Base-by-base conservation (phyloP, 2,113 vertebrate species). In the Dipodomys spectabilis region DNA sequence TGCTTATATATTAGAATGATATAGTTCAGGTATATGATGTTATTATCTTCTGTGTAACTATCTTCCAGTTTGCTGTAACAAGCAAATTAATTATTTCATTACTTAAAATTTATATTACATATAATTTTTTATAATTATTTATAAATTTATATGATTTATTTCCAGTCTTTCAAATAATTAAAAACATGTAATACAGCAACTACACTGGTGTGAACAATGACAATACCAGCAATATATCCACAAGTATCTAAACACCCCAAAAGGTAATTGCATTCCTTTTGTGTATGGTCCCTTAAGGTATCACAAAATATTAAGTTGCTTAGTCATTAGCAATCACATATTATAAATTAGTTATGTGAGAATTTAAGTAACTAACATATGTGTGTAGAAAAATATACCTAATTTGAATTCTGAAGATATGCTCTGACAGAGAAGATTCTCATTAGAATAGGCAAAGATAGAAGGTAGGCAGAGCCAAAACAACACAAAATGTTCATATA, bases 381-480 rank as follows among this genome's bases (percentile, higher is more conserved):
- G 0, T 65, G 86, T 95, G 82, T 72, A 77, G 64, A 94, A 96
- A 80, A 78, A 68, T 22, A 13, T 49, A 87, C 68, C 57, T 85
- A 49, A 80, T 96, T 97, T 95, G n/a, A 80, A 95, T 92, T 95
- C 80, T 65, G 72, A 73, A 30, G 30, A 39, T 87, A 64, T 60
- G n/a, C 57, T 89, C 91, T 25, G 32, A 85, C 22, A 81, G 84
- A 94, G 69, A 72, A 53, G 94, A 20, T 35, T 73, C 82, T 95
- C 82, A 87, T 96, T 93, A 92, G 86, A 95, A 93, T 97, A 83
- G 83, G 91, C 87, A 94, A 95, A 95, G 96, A 92, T 96, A 97
- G 93, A 81, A 94, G 88, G 89, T 94, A 93, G 53, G 91, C 32
- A 65, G 71, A 86, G 83, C 93, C 73, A 45, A 91, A 97, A 94